phyloP scores from a whole-genome alignment of 2,113 vertebrate genomes.

The Percina caprodes region DNA sequence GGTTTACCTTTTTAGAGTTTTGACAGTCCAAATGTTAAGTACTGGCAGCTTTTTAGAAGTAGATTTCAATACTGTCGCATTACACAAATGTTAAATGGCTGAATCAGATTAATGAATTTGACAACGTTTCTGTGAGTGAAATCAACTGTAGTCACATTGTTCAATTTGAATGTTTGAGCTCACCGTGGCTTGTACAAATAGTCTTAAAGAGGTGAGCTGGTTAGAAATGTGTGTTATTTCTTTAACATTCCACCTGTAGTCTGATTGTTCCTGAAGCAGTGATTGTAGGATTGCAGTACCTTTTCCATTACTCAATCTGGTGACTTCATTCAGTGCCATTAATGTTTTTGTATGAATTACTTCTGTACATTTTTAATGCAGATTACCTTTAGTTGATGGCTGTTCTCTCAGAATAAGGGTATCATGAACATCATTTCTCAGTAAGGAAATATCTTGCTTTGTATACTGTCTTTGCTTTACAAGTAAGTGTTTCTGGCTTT shows the following conservation, averaged over 20 bases:
- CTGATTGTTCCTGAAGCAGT: conserved; percentile 91
- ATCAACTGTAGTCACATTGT: conserved; percentile 83
- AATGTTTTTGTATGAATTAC: conserved; percentile 75
- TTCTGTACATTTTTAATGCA: conserved; percentile 60
- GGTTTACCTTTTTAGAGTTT: conserved; percentile 80
- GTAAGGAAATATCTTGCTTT: conserved; percentile 54
- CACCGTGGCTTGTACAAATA: conserved; percentile 89
- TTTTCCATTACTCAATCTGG: conserved; percentile 90
- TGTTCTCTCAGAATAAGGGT: conserved; percentile 57
- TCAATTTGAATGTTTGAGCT: conserved; percentile 94
- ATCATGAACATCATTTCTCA: conserved; percentile 58
- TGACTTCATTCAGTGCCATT: conserved; percentile 95
- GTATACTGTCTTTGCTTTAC: conserved; percentile 60
- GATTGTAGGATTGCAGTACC: conserved; percentile 91
- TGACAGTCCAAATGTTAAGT: conserved; percentile 85
- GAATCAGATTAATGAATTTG: conserved; percentile 77
- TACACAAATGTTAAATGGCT: conserved; percentile 84
- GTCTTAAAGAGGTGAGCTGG: conserved; percentile 87
- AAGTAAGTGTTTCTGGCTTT: conserved; percentile 66
- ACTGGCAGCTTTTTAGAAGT: conserved; percentile 90
- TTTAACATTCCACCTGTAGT: conserved; percentile 95
- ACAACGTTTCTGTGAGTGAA: conserved; percentile 80
- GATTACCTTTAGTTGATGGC: conserved; percentile 61
- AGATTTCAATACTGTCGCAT: conserved; percentile 89
- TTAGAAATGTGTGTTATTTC: conserved; percentile 84